A percentile compares a stretch with the other conserved stretches of the same genome.
These are phyloP conservation scores for Tetrao urogallus DNA, from an alignment of 2,113 vertebrate genomes.

Conservation along the genomic window DNA sequence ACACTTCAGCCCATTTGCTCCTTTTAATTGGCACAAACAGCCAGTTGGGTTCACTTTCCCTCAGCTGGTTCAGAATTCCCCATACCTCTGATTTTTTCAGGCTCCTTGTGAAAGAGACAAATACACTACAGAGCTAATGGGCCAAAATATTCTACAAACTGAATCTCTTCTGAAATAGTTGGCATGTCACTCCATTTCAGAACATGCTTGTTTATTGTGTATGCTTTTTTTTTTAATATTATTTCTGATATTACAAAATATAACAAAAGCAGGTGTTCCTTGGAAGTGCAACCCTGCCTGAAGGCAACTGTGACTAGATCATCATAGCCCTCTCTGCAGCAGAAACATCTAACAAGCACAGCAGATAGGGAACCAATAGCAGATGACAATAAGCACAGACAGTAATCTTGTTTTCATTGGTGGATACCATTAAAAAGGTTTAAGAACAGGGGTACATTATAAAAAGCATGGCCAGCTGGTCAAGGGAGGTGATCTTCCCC, in stretches of 20 bases:
- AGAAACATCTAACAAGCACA: neutral
- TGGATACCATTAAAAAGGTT: neutral
- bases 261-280: constrained; percentile 35
- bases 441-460: neutral
- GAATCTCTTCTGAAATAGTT: neutral
- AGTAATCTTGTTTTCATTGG: neutral
- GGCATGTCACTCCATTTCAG: neutral
- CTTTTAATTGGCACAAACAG: neutral
- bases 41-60: neutral
- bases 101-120: neutral
- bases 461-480: too few relatives aligned
- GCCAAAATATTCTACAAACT: neutral
- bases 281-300: neutral
- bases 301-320: neutral
- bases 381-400: neutral
- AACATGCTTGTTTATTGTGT: neutral
- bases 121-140: neutral
- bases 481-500: too few relatives aligned
- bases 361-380: neutral
- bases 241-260: too few relatives aligned
- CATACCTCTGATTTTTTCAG: neutral
- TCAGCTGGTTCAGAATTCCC: neutral
- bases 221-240: neutral
- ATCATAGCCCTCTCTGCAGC: neutral
- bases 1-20: neutral